Evolutionary conservation across 1,140 invertebrate species (phyloP).

Genomic region (Ceratosolen solmsi): DNA sequence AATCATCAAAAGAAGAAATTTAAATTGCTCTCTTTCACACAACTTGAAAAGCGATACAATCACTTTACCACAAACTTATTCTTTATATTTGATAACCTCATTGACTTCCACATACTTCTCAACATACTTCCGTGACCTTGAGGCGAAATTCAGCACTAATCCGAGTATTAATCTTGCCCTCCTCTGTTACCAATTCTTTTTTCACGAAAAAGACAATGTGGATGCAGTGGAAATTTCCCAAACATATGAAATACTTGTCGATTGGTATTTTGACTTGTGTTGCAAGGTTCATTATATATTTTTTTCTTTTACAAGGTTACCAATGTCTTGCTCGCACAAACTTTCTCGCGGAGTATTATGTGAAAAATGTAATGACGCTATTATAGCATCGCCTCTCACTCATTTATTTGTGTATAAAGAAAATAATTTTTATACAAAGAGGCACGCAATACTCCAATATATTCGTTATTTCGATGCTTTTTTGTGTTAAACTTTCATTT

Average conservation of each 20-base stretch:
- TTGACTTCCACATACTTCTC: neutral
- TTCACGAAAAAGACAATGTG: neutral
- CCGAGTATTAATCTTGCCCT: neutral
- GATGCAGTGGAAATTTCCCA: neutral
- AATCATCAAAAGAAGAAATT: neutral
- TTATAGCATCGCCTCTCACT: neutral
- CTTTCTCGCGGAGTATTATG: neutral
- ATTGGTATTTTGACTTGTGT: neutral
- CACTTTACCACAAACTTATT: neutral
- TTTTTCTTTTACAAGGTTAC: neutral
- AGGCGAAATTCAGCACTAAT: neutral
- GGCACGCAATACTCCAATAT: neutral
- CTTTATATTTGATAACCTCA: neutral
- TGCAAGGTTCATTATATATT: neutral
- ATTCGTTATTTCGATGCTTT: neutral
- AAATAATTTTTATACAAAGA: neutral
- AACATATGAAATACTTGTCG: neutral
- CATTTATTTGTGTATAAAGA: neutral
- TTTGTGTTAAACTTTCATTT: neutral
- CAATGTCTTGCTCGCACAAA: neutral
- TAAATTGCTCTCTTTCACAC: neutral
- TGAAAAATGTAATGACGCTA: neutral
- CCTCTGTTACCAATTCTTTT: neutral
- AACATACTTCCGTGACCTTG: neutral
- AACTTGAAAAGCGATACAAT: neutral